These are phyloP conservation scores for Carterocephalus palaemon DNA, from an alignment of 2,888 invertebrate species.

Conservation along the genomic window DNA sequence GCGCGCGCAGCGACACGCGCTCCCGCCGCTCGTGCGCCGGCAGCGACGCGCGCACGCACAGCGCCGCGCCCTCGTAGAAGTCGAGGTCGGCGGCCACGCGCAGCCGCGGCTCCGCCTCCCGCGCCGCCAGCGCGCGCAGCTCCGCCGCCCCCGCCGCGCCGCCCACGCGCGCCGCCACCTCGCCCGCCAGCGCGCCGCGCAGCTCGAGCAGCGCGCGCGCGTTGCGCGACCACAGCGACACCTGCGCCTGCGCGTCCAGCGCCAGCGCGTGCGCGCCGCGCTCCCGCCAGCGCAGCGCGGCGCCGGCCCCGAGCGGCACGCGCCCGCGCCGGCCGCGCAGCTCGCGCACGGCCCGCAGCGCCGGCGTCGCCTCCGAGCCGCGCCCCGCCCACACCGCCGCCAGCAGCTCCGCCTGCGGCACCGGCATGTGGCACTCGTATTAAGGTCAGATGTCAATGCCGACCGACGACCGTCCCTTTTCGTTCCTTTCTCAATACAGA, in stretches of 20 bases:
- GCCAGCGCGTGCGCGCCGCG: slow-evolving; percentile 35
- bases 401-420: slow-evolving; percentile 52
- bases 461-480: no score
- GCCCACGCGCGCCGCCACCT: slow-evolving; percentile 32
- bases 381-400: slow-evolving; percentile 63
- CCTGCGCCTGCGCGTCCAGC: slow-evolving; percentile 37
- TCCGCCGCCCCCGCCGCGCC: slow-evolving; percentile 30
- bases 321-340: slow-evolving; percentile 19
- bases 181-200: slow-evolving; percentile 32
- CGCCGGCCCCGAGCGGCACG: slow-evolving; percentile 29
- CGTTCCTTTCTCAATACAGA: no score
- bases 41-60: slow-evolving; percentile 54
- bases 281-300: slow-evolving; percentile 22
- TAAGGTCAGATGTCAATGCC: no score
- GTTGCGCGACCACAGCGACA: slow-evolving; percentile 43
- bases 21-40: slow-evolving; percentile 26
- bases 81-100: slow-evolving; percentile 50
- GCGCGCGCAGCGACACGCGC: slow-evolving; percentile 5
- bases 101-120: slow-evolving; percentile 40
- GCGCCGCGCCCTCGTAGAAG: slow-evolving; percentile 54
- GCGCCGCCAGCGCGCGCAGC: slow-evolving; percentile 27
- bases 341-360: slow-evolving; percentile 29
- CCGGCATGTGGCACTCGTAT: slow-evolving; percentile 11
- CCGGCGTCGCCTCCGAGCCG: slow-evolving; percentile 50
- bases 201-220: slow-evolving; percentile 36